Conservation (phyloP, 2,888 invertebrate species). For the Branchellion lobata region DNA sequence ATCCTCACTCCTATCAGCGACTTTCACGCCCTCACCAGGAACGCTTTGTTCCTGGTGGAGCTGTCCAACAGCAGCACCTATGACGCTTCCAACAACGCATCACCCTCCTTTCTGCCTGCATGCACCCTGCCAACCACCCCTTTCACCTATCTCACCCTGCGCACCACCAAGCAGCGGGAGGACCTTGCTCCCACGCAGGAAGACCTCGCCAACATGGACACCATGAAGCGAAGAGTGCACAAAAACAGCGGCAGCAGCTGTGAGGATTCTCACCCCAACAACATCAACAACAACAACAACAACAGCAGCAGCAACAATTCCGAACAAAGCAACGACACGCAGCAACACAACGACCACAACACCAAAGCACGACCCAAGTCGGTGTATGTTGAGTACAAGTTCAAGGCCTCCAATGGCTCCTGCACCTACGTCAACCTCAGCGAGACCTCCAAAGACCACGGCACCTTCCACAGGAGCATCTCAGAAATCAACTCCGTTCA, state of each 20-base stretch:
- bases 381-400: conserved; percentile 34
- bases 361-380: conserved; percentile 25
- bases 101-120: background rate
- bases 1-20: background rate
- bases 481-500: conserved; percentile 58
- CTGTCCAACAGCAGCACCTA: conserved; percentile 71
- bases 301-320: background rate
- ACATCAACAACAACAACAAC: background rate
- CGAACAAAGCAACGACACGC: background rate
- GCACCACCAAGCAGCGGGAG: conserved; percentile 53
- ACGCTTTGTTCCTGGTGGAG: conserved; percentile 88
- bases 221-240: background rate
- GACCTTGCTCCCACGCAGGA: background rate
- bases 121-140: conserved; percentile 56
- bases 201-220: background rate
- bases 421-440: conserved; percentile 22
- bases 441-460: conserved; percentile 50
- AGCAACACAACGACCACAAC: background rate
- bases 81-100: background rate
- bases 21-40: conserved; percentile 66
- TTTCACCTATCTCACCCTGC: conserved; percentile 57
- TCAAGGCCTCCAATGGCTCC: conserved; percentile 22
- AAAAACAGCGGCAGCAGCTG: background rate
- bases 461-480: conserved; percentile 60
- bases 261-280: background rate